Base-by-base conservation (phyloP, 2,888 invertebrate species). In the Meta bourneti region DNA sequence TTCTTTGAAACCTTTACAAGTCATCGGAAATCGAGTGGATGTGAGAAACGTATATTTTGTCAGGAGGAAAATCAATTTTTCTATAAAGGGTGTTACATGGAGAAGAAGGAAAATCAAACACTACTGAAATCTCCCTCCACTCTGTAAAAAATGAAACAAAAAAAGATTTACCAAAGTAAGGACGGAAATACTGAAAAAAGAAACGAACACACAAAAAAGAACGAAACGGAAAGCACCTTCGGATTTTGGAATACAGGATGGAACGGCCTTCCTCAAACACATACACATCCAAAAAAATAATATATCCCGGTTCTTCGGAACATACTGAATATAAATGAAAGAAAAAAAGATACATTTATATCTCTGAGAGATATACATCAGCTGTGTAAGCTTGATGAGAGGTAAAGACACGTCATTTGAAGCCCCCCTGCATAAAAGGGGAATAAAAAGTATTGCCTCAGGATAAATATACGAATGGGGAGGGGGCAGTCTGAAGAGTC, bases 331-430 rank as follows among this genome's bases (percentile, higher is more conserved):
- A 86, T 86, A 49, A 70, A 86, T 34, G 61, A 82, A 70, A 77
- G 74, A 74, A 52, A 52, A 74, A 81, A 74, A 81, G 61, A 49
- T 78, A 69, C 77, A 81, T 88, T 81, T 88, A 88, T 81, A 81
- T 81, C 80, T 81, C 61, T 7, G n/a, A 49, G 19, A 61, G 88
- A 88, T 88, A 81, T 88, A 81, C 81, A 88, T 88, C 88, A 75
- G 54, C 88, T 74, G 81, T 13, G 72, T 88, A 75, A 88, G 88
- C 75, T 80, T 88, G 88, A 88, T 88, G 88, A 88, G 81, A 81
- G 88, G 81, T 88, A 81, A 81, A 81, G 81, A 81, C 74, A 71
- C 81, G 81, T 88, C 88, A 74, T 88, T 81, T 88, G 88, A 75
- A 88, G 75, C 52, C 49, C 19, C 52, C 61, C 34, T 34, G 9